Evolutionary conservation across 35 echinoderm and acorn worm species (phyloP).

Genomic region (Heliocidaris erythrogramma): DNA sequence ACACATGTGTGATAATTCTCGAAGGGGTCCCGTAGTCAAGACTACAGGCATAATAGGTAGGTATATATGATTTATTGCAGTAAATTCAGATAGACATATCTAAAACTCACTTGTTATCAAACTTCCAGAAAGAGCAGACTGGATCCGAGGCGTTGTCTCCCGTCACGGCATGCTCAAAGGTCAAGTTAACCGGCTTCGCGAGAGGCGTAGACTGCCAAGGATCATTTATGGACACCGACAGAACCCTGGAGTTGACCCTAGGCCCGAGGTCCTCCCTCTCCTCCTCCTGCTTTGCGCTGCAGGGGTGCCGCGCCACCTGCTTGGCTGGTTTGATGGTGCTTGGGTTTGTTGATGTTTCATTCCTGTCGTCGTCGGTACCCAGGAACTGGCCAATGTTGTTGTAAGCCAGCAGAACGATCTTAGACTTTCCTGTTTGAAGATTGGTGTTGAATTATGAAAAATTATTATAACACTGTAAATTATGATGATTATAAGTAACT

Average conservation of each 20-base stretch:
- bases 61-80: too few species aligned
- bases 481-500: not conserved
- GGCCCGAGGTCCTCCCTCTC: not conserved
- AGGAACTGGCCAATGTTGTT: conserved; percentile 80
- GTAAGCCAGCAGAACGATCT: conserved; percentile 84
- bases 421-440: conserved; percentile 62
- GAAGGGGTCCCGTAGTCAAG: too few species aligned
- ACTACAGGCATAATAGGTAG: too few species aligned
- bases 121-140: conserved; percentile 79
- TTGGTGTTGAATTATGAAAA: not conserved
- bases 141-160: conserved; percentile 57
- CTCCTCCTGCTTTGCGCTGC: not conserved
- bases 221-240: conserved; percentile 81
- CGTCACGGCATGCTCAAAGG: conserved; percentile 54
- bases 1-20: too few species aligned
- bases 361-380: not conserved
- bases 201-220: conserved; percentile 45
- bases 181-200: conserved; percentile 62
- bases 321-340: not conserved
- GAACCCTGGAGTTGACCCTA: conserved; percentile 82
- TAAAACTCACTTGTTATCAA: conserved; percentile 55
- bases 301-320: not conserved
- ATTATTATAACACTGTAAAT: not conserved
- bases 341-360: not conserved
- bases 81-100: too few species aligned